Conservation (phyloP, 2,113 vertebrate genomes). For the Silurus glanis region DNA sequence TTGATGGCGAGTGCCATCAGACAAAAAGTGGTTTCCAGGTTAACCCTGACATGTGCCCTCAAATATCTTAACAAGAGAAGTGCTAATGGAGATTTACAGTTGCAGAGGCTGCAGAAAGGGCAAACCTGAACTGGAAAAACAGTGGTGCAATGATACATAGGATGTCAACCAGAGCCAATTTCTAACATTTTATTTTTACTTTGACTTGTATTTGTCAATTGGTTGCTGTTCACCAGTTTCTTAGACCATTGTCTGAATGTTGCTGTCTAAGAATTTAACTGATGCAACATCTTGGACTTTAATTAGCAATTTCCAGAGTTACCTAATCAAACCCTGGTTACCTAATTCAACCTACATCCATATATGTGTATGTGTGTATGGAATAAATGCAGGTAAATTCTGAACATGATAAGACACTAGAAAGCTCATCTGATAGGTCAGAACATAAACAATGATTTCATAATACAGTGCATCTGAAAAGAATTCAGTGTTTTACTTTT, state of each 20-base stretch:
- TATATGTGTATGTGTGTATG: not conserved
- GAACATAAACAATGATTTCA: too few relatives aligned
- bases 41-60: conserved; percentile 32
- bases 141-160: not conserved
- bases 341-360: not conserved
- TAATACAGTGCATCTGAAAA: not conserved
- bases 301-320: conserved; percentile 15
- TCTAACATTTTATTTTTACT: conserved; percentile 46
- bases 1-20: conserved; percentile 43
- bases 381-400: not conserved
- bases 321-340: not conserved
- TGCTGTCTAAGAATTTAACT: not conserved
- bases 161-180: conserved; percentile 28
- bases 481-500: too few relatives aligned
- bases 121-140: conserved; percentile 6
- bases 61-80: conserved; percentile 29
- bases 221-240: conserved; percentile 7
- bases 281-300: conserved; percentile 27
- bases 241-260: conserved; percentile 26
- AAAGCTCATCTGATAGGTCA: not conserved
- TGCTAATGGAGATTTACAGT: conserved; percentile 39
- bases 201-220: conserved; percentile 35
- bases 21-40: conserved; percentile 46
- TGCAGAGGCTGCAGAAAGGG: conserved; percentile 9
- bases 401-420: not conserved